These are phyloP conservation scores for Cephus runcator DNA, from an alignment of 2,888 invertebrate genomes.

Conservation along the genomic window DNA sequence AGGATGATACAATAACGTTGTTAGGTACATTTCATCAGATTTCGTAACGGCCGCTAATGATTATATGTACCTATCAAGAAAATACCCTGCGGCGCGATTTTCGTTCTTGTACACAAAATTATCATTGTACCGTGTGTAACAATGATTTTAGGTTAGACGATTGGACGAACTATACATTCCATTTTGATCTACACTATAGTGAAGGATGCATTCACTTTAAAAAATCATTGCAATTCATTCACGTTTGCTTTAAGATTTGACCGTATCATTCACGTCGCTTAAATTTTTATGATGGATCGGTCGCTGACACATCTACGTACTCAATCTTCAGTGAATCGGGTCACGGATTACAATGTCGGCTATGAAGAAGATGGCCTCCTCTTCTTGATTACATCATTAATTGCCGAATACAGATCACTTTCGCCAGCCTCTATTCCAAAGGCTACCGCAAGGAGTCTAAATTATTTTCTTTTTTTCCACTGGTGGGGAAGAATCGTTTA, in stretches of 20 bases:
- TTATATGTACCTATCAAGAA: neutral
- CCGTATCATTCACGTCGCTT: neutral
- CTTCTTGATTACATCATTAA: conserved; percentile 24
- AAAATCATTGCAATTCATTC: neutral
- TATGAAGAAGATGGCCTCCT: conserved; percentile 8
- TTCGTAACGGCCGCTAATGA: neutral
- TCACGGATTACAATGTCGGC: neutral
- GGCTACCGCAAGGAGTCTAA: conserved; percentile 4
- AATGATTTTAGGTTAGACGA: neutral
- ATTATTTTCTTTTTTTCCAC: conserved; percentile 1
- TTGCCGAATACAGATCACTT: conserved; percentile 35
- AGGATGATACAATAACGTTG: conserved; percentile 1
- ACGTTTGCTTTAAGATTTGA: neutral
- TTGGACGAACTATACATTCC: neutral
- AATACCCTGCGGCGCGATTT: neutral
- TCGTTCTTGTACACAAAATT: no score
- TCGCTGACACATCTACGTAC: neutral
- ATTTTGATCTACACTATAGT: neutral
- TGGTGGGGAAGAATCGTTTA: conserved; percentile 17
- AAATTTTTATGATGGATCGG: neutral
- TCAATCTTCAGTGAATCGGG: neutral
- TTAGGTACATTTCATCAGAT: neutral
- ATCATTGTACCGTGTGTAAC: neutral
- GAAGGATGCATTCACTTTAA: neutral
- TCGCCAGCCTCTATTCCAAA: conserved; percentile 23